A percentile compares a stretch with the other conserved stretches of the same genome.
phyloP scores from a whole-genome alignment of 2,888 invertebrate genomes.

The Drosophila multiciliata region DNA sequence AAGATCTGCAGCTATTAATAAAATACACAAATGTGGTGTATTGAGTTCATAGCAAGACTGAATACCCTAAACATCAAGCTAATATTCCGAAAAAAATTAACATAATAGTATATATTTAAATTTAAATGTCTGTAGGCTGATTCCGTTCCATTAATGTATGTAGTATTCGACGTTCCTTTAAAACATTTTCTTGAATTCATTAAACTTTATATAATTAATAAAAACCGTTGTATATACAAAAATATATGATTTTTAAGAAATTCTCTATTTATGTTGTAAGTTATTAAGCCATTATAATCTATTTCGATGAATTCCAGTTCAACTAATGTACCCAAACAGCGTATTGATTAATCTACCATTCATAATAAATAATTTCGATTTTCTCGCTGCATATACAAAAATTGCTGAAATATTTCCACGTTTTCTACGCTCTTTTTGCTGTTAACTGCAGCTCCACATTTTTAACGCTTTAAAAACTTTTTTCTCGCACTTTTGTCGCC shows the following conservation, averaged over 20 bases:
- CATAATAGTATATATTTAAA: neutral
- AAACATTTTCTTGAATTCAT: neutral
- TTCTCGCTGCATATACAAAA: slow-evolving; percentile 35
- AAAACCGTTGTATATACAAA: neutral
- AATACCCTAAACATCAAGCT: neutral
- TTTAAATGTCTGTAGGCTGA: neutral
- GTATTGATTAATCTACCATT: slow-evolving; percentile 18
- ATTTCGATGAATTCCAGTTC: neutral
- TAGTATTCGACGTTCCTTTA: neutral
- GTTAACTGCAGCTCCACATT: slow-evolving; percentile 59
- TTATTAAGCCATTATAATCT: neutral
- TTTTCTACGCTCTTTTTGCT: slow-evolving; percentile 7
- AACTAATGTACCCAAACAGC: slow-evolving; percentile 1
- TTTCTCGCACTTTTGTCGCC: slow-evolving; percentile 63
- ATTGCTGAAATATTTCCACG: slow-evolving; percentile 53
- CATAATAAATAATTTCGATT: slow-evolving; percentile 9
- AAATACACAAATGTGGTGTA: neutral
- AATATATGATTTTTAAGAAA: neutral
- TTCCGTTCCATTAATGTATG: neutral
- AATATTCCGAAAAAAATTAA: neutral
- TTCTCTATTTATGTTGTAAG: neutral
- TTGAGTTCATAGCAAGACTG: neutral
- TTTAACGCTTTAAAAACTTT: slow-evolving; percentile 67
- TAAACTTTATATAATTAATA: neutral
- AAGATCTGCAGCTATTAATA: neutral